Percentiles rank a stretch among this genome's conserved stretches.
These are phyloP conservation scores for Colletes latitarsis DNA, from an alignment of 1,140 invertebrate genomes.

Conservation along the genomic window DNA sequence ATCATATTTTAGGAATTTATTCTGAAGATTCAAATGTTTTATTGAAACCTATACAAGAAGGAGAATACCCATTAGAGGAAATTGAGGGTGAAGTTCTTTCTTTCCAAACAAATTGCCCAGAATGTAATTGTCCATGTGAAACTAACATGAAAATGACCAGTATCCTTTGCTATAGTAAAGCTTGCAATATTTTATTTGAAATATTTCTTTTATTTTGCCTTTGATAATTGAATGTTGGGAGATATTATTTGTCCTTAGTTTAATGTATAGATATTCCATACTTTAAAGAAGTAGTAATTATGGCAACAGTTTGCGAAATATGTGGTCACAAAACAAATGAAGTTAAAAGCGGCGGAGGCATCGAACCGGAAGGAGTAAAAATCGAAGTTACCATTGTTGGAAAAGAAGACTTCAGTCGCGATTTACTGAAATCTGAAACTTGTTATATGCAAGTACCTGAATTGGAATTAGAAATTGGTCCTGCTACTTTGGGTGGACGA, in stretches of 20 bases:
- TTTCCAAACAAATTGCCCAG: slow-evolving; percentile 94
- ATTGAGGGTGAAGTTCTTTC: slow-evolving; percentile 90
- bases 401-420: slow-evolving; percentile 92
- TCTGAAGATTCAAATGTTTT: slow-evolving; percentile 83
- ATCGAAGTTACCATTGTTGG: slow-evolving; percentile 89
- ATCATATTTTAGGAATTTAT: slow-evolving; percentile 90
- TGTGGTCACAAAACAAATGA: slow-evolving; percentile 97
- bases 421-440: slow-evolving; percentile 98
- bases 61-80: slow-evolving; percentile 85
- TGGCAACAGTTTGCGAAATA: slow-evolving; percentile 95
- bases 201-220: background rate
- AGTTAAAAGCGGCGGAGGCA: slow-evolving; percentile 96
- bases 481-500: slow-evolving; percentile 92
- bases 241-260: slow-evolving; percentile 62
- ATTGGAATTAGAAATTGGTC: slow-evolving; percentile 92
- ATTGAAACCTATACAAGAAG: slow-evolving; percentile 84
- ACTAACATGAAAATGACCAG: slow-evolving; percentile 99
- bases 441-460: slow-evolving; percentile 94
- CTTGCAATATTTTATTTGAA: background rate
- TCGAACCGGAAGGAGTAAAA: slow-evolving; percentile 91
- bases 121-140: slow-evolving; percentile 90
- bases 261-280: slow-evolving; percentile 90
- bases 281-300: slow-evolving; percentile 98
- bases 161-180: slow-evolving; percentile 79
- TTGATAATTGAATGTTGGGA: background rate